phyloP scores from a whole-genome alignment of 2,113 vertebrate genomes.

The Chloroceryle aenea region DNA sequence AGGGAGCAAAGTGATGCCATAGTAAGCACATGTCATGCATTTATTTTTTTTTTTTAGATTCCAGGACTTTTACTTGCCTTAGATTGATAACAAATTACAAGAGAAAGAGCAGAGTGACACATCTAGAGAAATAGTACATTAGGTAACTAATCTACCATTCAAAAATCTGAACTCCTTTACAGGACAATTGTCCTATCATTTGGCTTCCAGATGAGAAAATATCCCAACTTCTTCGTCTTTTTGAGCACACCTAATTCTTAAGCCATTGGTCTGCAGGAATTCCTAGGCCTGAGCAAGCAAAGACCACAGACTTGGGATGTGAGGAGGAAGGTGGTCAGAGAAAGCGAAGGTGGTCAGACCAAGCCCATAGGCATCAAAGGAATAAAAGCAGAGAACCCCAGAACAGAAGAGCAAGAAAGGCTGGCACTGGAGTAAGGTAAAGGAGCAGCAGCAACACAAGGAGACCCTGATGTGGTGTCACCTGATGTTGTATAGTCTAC shows the following conservation, averaged over 20 bases:
- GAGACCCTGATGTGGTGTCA: neutral
- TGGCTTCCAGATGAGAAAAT: neutral
- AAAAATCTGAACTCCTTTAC: neutral
- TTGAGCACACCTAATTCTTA: neutral
- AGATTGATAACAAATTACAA: neutral
- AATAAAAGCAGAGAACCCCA: neutral
- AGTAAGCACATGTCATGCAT: fast-evolving
- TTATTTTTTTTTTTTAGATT: neutral
- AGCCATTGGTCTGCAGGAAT: neutral
- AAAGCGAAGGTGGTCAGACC: neutral
- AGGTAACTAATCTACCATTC: neutral
- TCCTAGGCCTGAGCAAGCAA: neutral
- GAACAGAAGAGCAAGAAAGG: neutral
- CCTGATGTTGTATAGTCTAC: neutral
- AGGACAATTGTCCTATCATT: neutral
- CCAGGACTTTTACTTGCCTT: neutral
- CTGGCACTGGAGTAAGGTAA: neutral
- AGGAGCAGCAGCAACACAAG: neutral
- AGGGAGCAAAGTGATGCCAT: neutral
- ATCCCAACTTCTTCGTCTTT: neutral
- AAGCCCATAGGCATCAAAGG: neutral
- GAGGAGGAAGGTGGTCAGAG: neutral
- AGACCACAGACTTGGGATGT: neutral
- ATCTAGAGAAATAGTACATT: neutral
- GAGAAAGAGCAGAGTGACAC: neutral